phyloP scores from a whole-genome alignment of 2,113 vertebrate genomes.

The Neopipo cinnamomea region DNA sequence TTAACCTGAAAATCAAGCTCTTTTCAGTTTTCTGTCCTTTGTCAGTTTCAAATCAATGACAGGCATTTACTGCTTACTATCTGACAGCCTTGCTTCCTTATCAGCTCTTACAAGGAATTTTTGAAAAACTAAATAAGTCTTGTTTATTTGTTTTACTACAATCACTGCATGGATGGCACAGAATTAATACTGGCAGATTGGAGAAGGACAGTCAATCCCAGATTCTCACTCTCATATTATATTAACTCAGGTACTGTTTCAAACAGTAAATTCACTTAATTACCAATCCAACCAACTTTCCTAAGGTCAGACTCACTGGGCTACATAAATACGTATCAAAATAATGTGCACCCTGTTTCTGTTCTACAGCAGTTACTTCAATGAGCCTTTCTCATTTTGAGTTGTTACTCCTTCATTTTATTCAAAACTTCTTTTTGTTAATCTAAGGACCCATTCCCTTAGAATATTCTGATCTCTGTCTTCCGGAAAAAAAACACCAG shows the following conservation, averaged over 20 bases:
- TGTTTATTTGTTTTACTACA: neutral
- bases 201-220: neutral
- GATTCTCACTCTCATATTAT: neutral
- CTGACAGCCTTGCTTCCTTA: constrained; percentile 4
- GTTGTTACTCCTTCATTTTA: neutral
- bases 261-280: neutral
- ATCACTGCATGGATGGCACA: neutral
- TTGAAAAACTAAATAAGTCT: neutral
- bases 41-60: neutral
- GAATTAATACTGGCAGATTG: neutral
- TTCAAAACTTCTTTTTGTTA: neutral
- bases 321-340: neutral
- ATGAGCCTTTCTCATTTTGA: neutral
- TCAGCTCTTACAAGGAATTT: neutral
- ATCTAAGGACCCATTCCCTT: neutral
- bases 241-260: neutral
- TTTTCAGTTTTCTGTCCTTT: neutral
- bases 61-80: neutral
- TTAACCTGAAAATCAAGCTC: constrained; percentile 16
- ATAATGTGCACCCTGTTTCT: neutral
- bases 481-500: neutral
- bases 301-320: neutral
- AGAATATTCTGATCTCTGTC: neutral
- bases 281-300: neutral
- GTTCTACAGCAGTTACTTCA: neutral